These are phyloP conservation scores for Ectemnius cavifrons DNA, from an alignment of 2,888 invertebrate species.

Conservation along the genomic window DNA sequence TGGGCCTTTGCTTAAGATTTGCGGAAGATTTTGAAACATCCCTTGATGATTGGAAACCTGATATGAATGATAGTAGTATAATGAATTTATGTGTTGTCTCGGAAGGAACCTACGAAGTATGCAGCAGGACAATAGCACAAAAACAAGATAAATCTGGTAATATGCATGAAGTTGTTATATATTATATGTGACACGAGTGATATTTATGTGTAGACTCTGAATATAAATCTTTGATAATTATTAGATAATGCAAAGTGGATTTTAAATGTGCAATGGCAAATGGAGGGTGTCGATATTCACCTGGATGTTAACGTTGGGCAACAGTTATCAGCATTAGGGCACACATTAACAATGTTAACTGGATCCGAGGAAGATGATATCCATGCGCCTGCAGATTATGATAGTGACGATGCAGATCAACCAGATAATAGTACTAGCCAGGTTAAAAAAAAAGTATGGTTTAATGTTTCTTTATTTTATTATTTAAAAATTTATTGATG, in stretches of 20 bases:
- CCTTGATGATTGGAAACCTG: constrained; percentile 98
- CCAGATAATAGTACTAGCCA: constrained; percentile 79
- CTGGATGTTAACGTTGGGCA: constrained; percentile 97
- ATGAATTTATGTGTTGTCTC: constrained; percentile 98
- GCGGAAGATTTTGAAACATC: constrained; percentile 98
- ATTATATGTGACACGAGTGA: not conserved
- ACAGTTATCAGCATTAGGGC: constrained; percentile 94
- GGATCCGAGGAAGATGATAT: constrained; percentile 92
- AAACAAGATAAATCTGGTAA: constrained; percentile 86
- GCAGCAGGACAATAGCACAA: constrained; percentile 93
- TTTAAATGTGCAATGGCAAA: constrained; percentile 98
- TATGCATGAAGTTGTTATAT: not conserved
- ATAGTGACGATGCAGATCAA: constrained; percentile 88
- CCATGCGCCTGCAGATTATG: constrained; percentile 84
- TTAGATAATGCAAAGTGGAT: constrained; percentile 98
- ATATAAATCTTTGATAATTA: constrained; percentile 14
- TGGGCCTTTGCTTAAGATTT: constrained; percentile 94
- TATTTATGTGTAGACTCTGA: not conserved
- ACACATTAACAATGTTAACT: constrained; percentile 96
- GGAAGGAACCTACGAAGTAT: constrained; percentile 98
- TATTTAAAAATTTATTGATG: not conserved
- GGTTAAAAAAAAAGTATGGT: constrained; percentile 76
- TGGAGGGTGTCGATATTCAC: constrained; percentile 99
- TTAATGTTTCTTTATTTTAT: constrained; percentile 31
- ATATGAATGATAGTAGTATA: constrained; percentile 86